Evolutionary conservation across 1,140 invertebrate genomes (phyloP), one percentile per base, ranked within the genome.

Genomic region (Heliothis virescens): DNA sequence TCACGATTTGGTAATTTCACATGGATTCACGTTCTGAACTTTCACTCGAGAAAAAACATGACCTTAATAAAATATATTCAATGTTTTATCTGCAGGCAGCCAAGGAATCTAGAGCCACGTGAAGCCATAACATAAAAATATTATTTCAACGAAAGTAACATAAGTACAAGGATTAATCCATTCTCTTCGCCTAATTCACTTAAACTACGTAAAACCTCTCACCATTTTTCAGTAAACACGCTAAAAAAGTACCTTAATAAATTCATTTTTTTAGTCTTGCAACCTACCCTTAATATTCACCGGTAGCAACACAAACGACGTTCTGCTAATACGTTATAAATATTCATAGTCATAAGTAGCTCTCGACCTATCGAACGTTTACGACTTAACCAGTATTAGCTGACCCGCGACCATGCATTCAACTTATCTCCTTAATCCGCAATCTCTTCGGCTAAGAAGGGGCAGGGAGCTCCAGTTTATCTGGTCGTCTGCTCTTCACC

Each of bases 281-380:
- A 80, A 71, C 41, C 53, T 13, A 29, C 29, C 84, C 86, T 88
- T 88, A 88, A 88, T 80, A 77, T 55, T 55, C 77, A 86, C 81
- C 81, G 83, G 82, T 84, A 79, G 84, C 82, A 82, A 84, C 84
- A 82, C 76, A 63, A 88, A 86, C 83, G 80, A 85, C 85, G 85
- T 87, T 89, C 84, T 63, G 79, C 89, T 92, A 93, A 93, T 93
- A 93, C 84, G 87, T 90, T 90, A 92, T 94, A 92, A 94, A 94
- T 94, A 94, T 94, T 92, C 91, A 94, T 92, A 90, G 87, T 89
- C 86, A 89, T 92, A 94, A 92, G 91, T 90, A 94, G 90, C 90
- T 92, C 69, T 80, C 81, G 65, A 87, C 85, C 86, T 87, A 92
- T 92, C 86, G 89, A 91, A 85, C 91, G 88, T 88, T 94, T 92